Conservation (phyloP, 2,797 vertebrate genomes). For the Sciurus carolinensis region DNA sequence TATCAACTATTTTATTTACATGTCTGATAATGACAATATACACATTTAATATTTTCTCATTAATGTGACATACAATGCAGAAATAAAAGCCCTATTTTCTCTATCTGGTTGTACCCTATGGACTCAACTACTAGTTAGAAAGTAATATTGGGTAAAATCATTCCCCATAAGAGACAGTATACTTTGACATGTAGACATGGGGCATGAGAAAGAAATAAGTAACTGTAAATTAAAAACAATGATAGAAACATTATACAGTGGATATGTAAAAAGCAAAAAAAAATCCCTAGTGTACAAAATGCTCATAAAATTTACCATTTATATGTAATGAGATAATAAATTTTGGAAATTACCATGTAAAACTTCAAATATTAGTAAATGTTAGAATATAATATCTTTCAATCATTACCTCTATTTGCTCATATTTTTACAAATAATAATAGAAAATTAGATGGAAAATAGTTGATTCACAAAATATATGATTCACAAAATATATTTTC, state of each 20-base stretch:
- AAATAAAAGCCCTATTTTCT: neutral
- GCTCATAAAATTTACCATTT: neutral
- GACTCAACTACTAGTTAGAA: neutral
- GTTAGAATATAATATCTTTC: neutral
- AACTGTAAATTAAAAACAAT: neutral
- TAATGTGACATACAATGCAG: neutral
- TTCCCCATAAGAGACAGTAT: neutral
- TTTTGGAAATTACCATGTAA: neutral
- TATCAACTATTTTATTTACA: neutral
- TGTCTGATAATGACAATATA: neutral
- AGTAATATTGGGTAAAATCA: neutral
- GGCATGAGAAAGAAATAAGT: neutral
- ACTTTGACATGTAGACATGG: neutral
- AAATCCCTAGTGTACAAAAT: neutral
- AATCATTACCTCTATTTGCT: neutral
- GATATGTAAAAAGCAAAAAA: neutral
- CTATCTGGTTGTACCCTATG: neutral
- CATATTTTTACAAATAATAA: conserved; percentile 9
- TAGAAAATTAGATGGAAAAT: neutral
- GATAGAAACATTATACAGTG: neutral
- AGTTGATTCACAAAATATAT: neutral
- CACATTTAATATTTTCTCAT: conserved; percentile 42
- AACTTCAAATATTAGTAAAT: conserved; percentile 35
- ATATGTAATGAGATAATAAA: neutral
- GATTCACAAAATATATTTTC: neutral